These are phyloP conservation scores for Yponomeuta plumbellus DNA, from an alignment of 2,888 invertebrate genomes.

Conservation along the genomic window DNA sequence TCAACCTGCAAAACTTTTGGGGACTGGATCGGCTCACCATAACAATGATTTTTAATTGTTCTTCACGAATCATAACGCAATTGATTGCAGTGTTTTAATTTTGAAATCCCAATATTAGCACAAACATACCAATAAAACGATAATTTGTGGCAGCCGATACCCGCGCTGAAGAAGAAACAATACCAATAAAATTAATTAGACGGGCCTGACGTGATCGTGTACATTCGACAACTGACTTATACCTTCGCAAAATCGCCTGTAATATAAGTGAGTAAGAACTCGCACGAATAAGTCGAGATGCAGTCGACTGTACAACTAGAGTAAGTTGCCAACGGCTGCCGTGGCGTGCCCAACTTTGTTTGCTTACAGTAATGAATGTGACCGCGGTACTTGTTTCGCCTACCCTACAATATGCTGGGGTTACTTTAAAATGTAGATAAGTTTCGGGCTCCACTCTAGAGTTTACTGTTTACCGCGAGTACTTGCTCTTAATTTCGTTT, in stretches of 20 bases:
- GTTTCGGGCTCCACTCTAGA: slow-evolving; percentile 2
- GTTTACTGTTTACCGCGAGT: neutral
- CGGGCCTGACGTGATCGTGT: neutral
- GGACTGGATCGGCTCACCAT: no score
- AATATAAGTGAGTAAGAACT: no score
- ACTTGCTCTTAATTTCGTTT: neutral
- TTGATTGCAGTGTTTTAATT: no score
- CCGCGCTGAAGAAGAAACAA: neutral
- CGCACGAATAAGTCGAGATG: no score
- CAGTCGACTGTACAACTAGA: no score
- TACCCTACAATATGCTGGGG: neutral
- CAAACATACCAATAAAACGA: neutral
- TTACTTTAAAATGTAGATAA: slow-evolving; percentile 4
- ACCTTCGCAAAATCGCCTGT: no score
- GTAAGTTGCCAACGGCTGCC: no score
- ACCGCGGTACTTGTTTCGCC: neutral
- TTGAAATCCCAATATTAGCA: no score
- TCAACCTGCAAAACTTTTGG: no score
- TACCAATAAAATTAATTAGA: neutral
- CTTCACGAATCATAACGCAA: no score
- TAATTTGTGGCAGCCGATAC: neutral
- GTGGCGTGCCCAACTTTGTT: neutral
- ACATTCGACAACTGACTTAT: neutral
- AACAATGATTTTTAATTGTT: no score
- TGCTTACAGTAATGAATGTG: neutral